Conservation (phyloP, 2,113 vertebrate genomes). For the Hyperopisus bebe region DNA sequence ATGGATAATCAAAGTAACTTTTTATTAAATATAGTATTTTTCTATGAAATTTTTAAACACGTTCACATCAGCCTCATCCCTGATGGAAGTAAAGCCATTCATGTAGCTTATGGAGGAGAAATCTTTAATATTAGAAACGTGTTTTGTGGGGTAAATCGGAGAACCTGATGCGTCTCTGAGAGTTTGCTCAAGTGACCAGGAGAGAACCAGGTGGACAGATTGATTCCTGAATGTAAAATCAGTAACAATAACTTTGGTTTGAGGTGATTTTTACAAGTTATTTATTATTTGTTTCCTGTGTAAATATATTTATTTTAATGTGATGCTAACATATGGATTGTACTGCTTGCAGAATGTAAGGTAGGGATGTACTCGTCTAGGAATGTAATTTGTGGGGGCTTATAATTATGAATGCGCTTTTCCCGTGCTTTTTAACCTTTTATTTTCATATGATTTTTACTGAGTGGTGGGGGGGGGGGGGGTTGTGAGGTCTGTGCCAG, state of each 20-base stretch:
- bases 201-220: constrained; percentile 57
- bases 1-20: not conserved
- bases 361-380: constrained; percentile 36
- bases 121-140: not conserved
- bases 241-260: constrained; percentile 54
- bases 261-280: constrained; percentile 74
- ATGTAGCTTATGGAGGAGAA: not conserved
- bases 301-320: constrained; percentile 87
- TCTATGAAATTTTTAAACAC: not conserved
- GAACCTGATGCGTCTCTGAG: not conserved
- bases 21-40: not conserved
- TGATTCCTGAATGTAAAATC: constrained; percentile 8
- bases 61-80: not conserved
- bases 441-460: not conserved
- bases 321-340: constrained; percentile 76
- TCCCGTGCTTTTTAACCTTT: not conserved
- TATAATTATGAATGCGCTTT: constrained; percentile 28
- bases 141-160: not conserved
- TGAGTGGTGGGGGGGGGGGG: not conserved
- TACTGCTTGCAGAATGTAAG: constrained; percentile 79
- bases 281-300: constrained; percentile 73
- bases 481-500: not conserved
- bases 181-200: constrained; percentile 55
- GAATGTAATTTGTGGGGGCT: constrained; percentile 42
- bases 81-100: constrained; percentile 2